A percentile compares a stretch with the other conserved stretches of the same genome.
Evolutionary conservation across 2,113 vertebrate genomes (phyloP).

Genomic region (Rhinogobius similis): DNA sequence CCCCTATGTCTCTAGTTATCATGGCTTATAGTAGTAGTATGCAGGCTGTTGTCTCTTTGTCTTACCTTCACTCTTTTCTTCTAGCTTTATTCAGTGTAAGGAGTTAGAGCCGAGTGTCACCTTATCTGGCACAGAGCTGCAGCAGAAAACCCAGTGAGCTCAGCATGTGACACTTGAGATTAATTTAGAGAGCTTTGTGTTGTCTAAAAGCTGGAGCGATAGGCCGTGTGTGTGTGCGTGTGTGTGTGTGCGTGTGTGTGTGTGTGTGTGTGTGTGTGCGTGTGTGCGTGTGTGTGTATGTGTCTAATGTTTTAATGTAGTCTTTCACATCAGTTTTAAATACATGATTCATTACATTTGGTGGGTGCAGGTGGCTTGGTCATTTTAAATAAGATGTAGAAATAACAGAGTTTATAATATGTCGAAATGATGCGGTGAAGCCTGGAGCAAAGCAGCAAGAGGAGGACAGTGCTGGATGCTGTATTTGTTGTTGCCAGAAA

Average conservation of each 20-base stretch:
- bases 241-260: not conserved
- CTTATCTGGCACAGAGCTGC: constrained; percentile 17
- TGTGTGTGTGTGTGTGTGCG: not conserved
- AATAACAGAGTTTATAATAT: not conserved
- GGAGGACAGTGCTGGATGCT: constrained; percentile 5
- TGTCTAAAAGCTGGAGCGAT: constrained; percentile 21
- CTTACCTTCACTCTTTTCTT: not conserved
- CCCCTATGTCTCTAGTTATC: not conserved
- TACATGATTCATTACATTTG: not conserved
- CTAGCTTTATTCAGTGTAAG: constrained; percentile 7
- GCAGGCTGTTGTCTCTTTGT: not conserved
- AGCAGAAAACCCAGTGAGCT: constrained; percentile 20
- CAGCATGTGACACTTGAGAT: constrained; percentile 33
- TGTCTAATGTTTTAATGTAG: not conserved
- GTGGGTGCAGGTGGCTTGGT: not conserved
- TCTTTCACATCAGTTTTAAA: not conserved
- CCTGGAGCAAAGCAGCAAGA: constrained; percentile 19
- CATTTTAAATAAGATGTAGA: not conserved
- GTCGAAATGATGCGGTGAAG: constrained; percentile 11
- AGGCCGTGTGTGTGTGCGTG: constrained; percentile 3
- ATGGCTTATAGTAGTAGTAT: not conserved
- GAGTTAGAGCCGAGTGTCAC: not conserved
- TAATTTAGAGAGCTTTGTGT: constrained; percentile 32
- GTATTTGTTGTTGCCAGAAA: not conserved
- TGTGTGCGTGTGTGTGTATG: not conserved